Evolutionary conservation across 2,113 vertebrate genomes (phyloP).

Genomic region (Cyrtonyx montezumae): DNA sequence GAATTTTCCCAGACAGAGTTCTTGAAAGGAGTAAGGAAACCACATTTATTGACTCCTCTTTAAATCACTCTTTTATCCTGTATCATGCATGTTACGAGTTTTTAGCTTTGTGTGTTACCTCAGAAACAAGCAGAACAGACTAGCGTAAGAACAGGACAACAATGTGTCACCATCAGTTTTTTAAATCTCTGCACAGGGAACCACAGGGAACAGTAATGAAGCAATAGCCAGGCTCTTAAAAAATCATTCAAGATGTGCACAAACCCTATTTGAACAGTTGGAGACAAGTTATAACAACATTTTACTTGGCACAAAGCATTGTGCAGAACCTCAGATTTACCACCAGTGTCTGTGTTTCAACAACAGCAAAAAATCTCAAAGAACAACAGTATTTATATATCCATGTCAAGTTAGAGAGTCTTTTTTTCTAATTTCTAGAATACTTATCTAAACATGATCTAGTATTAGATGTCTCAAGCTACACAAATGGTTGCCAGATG

Average conservation of each 20-base stretch:
- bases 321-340: constrained; percentile 4
- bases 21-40: neutral
- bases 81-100: neutral
- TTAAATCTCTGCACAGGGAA: neutral
- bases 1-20: neutral
- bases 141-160: neutral
- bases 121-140: neutral
- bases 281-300: constrained; percentile 53
- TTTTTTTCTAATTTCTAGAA: constrained; percentile 33
- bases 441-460: constrained; percentile 35
- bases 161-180: neutral
- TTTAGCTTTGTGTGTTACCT: neutral
- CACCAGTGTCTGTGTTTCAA: constrained; percentile 1
- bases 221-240: constrained; percentile 33
- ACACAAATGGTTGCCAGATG: constrained; percentile 35
- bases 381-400: constrained; percentile 37
- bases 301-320: constrained; percentile 42
- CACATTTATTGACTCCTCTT: neutral
- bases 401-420: neutral
- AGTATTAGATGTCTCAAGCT: constrained; percentile 22
- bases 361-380: neutral
- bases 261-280: constrained; percentile 44
- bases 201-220: neutral
- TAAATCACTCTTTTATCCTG: neutral
- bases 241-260: constrained; percentile 23